Evolutionary conservation across 2,113 vertebrate genomes (phyloP).

Genomic region (Tetraodon nigroviridis): DNA sequence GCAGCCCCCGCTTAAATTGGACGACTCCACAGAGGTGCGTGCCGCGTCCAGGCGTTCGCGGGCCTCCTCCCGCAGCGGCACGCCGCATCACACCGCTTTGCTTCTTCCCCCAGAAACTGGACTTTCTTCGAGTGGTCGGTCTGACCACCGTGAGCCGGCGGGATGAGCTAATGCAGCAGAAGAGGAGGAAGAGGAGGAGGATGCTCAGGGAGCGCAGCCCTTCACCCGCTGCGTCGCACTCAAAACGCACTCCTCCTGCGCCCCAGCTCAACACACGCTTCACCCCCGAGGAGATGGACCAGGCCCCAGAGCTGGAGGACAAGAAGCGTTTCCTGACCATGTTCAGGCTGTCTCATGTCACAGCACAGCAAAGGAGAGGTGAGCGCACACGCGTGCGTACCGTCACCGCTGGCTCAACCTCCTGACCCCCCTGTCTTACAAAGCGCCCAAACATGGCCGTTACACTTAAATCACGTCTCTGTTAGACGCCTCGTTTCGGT

Average conservation of each 20-base stretch:
- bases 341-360: constrained; percentile 93
- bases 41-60: not conserved
- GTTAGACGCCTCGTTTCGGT: constrained; percentile 26
- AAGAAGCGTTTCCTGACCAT: constrained; percentile 95
- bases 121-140: constrained; percentile 87
- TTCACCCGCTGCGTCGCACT: constrained; percentile 80
- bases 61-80: not conserved
- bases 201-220: constrained; percentile 94
- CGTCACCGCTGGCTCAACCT: not conserved
- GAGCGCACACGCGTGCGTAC: too few species aligned
- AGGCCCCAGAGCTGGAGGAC: constrained; percentile 90
- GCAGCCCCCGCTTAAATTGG: constrained; percentile 93
- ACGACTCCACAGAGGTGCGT: constrained; percentile 89
- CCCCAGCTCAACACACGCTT: constrained; percentile 88
- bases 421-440: constrained; percentile 6
- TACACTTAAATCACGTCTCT: constrained; percentile 9
- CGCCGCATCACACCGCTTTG: not conserved
- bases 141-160: constrained; percentile 89
- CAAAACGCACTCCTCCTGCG: constrained; percentile 82
- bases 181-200: constrained; percentile 88
- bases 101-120: constrained; percentile 81
- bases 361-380: constrained; percentile 89
- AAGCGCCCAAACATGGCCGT: constrained; percentile 5
- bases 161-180: constrained; percentile 87
- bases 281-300: constrained; percentile 95